Conservation (phyloP, 2,888 invertebrate species). For the Agrochola lota region DNA sequence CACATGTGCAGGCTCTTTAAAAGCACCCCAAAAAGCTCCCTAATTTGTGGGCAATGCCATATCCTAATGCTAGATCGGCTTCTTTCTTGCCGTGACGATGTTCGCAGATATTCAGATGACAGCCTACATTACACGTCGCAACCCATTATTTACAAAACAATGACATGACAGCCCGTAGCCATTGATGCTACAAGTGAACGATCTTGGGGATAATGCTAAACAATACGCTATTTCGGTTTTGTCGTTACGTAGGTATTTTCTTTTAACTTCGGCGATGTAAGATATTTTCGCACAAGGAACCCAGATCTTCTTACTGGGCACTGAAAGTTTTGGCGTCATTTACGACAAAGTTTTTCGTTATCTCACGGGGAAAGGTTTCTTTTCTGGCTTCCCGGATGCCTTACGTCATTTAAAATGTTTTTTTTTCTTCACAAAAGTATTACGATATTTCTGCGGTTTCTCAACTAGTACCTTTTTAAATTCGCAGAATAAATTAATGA, state of each 20-base stretch:
- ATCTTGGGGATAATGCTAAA: slow-evolving; percentile 27
- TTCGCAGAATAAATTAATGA: slow-evolving; percentile 45
- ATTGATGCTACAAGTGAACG: slow-evolving; percentile 44
- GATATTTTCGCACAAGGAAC: background rate
- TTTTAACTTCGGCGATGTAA: background rate
- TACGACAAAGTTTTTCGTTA: slow-evolving; percentile 15
- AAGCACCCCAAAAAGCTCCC: too few relatives aligned
- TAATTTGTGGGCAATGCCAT: background rate
- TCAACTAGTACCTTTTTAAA: slow-evolving; percentile 7
- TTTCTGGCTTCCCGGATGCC: background rate
- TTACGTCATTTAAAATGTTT: slow-evolving; percentile 3
- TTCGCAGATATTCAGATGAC: slow-evolving; percentile 29
- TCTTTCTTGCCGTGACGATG: slow-evolving; percentile 6
- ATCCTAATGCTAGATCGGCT: background rate
- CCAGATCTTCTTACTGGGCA: background rate
- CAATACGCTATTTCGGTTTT: slow-evolving; percentile 23
- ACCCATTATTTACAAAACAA: slow-evolving; percentile 57
- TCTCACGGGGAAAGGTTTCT: background rate
- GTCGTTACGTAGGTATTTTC: background rate
- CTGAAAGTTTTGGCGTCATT: background rate
- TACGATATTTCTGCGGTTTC: slow-evolving; percentile 21
- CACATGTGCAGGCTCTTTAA: background rate
- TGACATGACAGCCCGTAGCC: slow-evolving; percentile 51
- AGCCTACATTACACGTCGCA: slow-evolving; percentile 10
- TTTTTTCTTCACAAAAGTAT: background rate